Evolutionary conservation across 1,140 invertebrate species (phyloP), one percentile per base, ranked within the genome.

Genomic region (Drosophila athabasca): DNA sequence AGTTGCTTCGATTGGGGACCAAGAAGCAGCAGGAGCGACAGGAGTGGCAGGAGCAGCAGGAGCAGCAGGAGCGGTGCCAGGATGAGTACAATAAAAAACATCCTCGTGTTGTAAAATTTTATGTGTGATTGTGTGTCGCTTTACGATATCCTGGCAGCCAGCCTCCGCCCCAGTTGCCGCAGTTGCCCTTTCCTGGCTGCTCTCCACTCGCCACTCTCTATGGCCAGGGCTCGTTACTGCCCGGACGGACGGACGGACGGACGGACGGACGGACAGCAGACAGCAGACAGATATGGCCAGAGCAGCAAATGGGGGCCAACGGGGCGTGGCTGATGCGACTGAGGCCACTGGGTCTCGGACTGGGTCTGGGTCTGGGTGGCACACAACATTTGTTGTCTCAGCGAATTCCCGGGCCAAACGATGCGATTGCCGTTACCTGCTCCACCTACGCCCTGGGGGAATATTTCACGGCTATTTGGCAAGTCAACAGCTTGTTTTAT

Each of bases 381-480:
- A 35, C 45, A 45, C 71, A 70, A 73, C 76, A 83, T 88, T 87
- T 87, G 83, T 88, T 88, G 83, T 88, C 83, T 87, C 83, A 87
- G 83, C 83, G 67, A 88, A 73, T 83, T 88, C 58, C 45, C 29
- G 45, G 66, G 55, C 44, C 44, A 76, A 73, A 83, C 71, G 79
- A 89, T 76, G 79, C 79, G 79, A 88, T 88, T 88, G 79, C 83
- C 76, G 83, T 88, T 87, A 87, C 83, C 83, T 88, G 83, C 83
- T 88, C 45, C 83, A 83, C 79, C 84, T 83, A 83, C 84, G 76
- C 72, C 83, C 83, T 83, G 67, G 62, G 83, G 84, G 83, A 88
- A 83, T 88, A 89, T 88, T 88, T 88, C 83, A 88, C 83, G 83
- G 83, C 83, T 88, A 88, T 88, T 88, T 88, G 83, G 83, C 83